Percentiles rank a stretch among this genome's conserved stretches.
These are phyloP conservation scores for Zophobas atratus DNA, from an alignment of 1,140 invertebrate genomes.

Conservation along the genomic window DNA sequence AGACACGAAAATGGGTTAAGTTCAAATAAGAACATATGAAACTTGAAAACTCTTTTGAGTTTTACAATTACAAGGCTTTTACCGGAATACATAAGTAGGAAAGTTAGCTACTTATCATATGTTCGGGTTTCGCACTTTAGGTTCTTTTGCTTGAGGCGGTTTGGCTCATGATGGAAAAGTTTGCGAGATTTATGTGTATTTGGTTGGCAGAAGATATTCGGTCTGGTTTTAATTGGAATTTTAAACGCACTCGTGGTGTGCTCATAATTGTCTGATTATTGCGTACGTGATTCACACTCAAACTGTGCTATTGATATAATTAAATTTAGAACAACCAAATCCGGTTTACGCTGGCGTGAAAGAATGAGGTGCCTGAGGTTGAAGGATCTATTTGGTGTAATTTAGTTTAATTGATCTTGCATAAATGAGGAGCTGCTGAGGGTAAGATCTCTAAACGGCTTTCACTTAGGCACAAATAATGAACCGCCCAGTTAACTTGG, in stretches of 20 bases:
- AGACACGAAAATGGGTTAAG: conserved; percentile 7
- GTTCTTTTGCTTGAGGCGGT: neutral
- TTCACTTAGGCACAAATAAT: neutral
- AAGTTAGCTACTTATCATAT: conserved; percentile 33
- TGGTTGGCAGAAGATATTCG: neutral
- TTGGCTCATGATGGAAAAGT: conserved; percentile 35
- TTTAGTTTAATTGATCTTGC: neutral
- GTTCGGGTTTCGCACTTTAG: neutral
- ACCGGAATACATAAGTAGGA: neutral
- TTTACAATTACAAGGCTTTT: conserved; percentile 9
- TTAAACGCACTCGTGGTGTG: neutral
- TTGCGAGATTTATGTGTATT: conserved; percentile 28
- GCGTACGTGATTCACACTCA: neutral
- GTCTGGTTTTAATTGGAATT: conserved; percentile 11
- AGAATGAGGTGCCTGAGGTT: neutral
- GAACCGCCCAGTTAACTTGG: too few relatives aligned
- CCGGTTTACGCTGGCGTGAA: neutral
- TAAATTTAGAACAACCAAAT: neutral
- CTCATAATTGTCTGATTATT: neutral
- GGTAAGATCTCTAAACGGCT: neutral
- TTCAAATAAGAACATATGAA: conserved; percentile 5
- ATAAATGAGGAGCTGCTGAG: too few relatives aligned
- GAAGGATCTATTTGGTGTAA: neutral
- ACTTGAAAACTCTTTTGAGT: conserved; percentile 6
- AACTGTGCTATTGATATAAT: neutral